Evolutionary conservation across 2,888 invertebrate species (phyloP).

Genomic region (Trachelus troglodyta): DNA sequence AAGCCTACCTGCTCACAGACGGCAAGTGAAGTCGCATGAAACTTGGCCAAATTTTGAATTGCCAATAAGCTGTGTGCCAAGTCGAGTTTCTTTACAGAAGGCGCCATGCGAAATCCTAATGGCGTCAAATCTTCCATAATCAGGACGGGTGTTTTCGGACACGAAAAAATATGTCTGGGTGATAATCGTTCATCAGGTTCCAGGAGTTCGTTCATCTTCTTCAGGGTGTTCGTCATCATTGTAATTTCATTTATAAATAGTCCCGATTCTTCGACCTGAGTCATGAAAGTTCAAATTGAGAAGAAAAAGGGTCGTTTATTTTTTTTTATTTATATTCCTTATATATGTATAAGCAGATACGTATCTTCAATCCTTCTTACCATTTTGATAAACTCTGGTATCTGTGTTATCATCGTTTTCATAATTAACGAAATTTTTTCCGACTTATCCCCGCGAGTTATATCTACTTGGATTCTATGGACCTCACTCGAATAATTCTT

Average conservation of each 20-base stretch:
- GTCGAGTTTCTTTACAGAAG: constrained; percentile 70
- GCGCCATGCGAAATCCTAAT: constrained; percentile 69
- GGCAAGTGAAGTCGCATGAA: constrained; percentile 71
- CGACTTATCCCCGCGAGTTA: constrained; percentile 27
- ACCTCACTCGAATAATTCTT: constrained; percentile 62
- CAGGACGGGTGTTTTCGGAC: constrained; percentile 38
- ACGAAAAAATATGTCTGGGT: no score
- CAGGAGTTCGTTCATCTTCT: constrained; percentile 52
- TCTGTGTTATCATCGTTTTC: constrained; percentile 62
- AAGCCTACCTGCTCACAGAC: constrained; percentile 68
- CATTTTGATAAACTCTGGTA: constrained; percentile 52
- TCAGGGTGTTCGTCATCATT: constrained; percentile 54
- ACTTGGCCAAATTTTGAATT: constrained; percentile 68
- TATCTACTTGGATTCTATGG: constrained; percentile 47
- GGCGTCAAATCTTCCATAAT: constrained; percentile 71
- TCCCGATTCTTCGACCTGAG: constrained; percentile 42
- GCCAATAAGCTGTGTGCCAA: constrained; percentile 68
- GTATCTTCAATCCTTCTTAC: constrained; percentile 59
- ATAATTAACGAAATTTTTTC: constrained; percentile 50
- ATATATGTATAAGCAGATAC: constrained; percentile 15
- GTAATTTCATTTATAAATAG: constrained; percentile 52
- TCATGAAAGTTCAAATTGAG: no score
- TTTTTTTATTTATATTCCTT: no score
- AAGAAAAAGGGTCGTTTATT: no score
- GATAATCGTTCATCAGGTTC: constrained; percentile 33